Percentiles rank a stretch among this genome's conserved stretches.
phyloP scores from a whole-genome alignment of 37 sponge, comb jelly and placozoan genomes.

The Geodia barretti region DNA sequence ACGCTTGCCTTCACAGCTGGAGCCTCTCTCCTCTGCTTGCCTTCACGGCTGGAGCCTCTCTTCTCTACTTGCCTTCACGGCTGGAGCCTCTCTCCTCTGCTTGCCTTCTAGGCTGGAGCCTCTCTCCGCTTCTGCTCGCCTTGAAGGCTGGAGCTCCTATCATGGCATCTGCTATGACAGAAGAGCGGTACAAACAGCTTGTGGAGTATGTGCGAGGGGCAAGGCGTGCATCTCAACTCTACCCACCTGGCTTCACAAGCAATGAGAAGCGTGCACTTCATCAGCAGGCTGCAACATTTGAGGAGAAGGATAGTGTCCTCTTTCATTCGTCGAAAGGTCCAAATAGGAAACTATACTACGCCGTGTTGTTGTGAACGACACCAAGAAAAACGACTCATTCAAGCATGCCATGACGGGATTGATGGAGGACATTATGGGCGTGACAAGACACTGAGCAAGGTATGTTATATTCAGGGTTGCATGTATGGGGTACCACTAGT shows the following conservation, averaged over 20 bases:
- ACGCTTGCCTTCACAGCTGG: too few relatives aligned
- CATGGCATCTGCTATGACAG: neutral
- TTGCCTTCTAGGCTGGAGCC: too few relatives aligned
- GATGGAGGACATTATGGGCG: constrained; percentile 14
- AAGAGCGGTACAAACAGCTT: neutral
- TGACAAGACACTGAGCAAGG: constrained; percentile 6
- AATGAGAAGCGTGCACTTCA: neutral
- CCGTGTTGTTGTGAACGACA: neutral
- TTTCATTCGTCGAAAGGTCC: neutral
- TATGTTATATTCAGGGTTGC: too few relatives aligned
- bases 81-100: too few relatives aligned
- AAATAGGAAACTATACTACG: neutral
- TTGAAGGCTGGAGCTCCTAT: too few relatives aligned
- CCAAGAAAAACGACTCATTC: neutral
- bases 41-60: too few relatives aligned
- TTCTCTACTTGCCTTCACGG: too few relatives aligned
- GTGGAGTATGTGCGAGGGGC: neutral
- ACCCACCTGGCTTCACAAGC: neutral
- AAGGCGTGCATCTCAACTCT: neutral
- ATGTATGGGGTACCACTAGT: too few relatives aligned
- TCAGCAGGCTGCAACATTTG: neutral
- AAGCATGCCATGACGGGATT: constrained; percentile 19
- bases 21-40: too few relatives aligned
- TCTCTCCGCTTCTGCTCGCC: too few relatives aligned
- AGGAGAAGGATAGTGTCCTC: neutral